Conservation (phyloP, 1,140 invertebrate genomes). For the Danaus plexippus region DNA sequence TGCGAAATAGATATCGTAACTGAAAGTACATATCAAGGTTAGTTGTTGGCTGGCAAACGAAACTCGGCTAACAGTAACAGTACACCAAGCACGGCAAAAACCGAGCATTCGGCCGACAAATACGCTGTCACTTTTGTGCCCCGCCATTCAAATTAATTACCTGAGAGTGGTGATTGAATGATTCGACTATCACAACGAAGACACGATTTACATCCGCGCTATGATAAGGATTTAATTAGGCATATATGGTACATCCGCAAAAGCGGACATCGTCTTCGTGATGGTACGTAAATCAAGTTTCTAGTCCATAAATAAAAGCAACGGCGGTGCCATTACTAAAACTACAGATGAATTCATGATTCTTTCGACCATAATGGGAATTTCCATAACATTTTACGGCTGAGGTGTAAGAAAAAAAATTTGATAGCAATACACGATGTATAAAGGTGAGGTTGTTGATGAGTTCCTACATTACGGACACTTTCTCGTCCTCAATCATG, state of each 20-base stretch:
- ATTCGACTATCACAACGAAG: slow-evolving; percentile 40
- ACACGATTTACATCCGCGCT: slow-evolving; percentile 28
- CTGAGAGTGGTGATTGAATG: slow-evolving; percentile 55
- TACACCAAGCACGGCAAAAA: slow-evolving; percentile 56
- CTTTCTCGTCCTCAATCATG: slow-evolving; percentile 62
- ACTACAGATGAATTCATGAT: not conserved
- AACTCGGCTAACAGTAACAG: slow-evolving; percentile 67
- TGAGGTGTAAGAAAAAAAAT: not conserved
- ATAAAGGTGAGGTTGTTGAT: slow-evolving; percentile 7
- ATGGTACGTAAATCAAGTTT: slow-evolving; percentile 19
- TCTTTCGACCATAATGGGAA: no score
- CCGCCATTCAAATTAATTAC: slow-evolving; percentile 59
- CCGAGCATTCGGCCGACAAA: slow-evolving; percentile 41
- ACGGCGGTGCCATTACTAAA: slow-evolving; percentile 21
- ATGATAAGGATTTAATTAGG: slow-evolving; percentile 54
- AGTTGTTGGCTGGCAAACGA: slow-evolving; percentile 51
- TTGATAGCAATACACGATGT: not conserved
- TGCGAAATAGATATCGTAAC: slow-evolving; percentile 67
- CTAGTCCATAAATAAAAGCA: slow-evolving; percentile 7
- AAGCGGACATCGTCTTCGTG: slow-evolving; percentile 19
- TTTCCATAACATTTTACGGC: no score
- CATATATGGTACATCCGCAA: slow-evolving; percentile 33
- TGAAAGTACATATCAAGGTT: slow-evolving; percentile 69
- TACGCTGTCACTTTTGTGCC: slow-evolving; percentile 54
- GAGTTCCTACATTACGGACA: slow-evolving; percentile 33